Conservation (phyloP, 2,113 vertebrate species). For the Mirounga angustirostris region DNA sequence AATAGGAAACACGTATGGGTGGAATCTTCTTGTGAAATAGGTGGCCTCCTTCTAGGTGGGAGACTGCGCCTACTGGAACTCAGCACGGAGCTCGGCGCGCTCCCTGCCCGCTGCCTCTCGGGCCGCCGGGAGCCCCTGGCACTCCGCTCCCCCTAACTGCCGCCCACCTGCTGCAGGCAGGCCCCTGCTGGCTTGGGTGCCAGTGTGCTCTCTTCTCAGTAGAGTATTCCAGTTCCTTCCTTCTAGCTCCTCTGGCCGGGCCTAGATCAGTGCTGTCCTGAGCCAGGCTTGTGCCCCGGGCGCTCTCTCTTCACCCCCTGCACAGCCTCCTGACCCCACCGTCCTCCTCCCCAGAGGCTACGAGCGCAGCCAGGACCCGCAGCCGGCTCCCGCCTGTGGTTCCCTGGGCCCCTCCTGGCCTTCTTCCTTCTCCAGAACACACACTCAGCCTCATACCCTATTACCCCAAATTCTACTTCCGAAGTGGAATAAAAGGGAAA, state of each 20-base stretch:
- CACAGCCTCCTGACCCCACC: neutral
- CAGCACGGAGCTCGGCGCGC: neutral
- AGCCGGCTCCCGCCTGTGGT: neutral
- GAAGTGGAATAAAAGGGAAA: neutral
- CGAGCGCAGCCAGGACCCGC: neutral
- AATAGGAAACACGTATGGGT: neutral
- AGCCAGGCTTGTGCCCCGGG: neutral
- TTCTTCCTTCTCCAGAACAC: neutral
- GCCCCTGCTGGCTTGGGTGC: too few relatives aligned
- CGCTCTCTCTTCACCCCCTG: neutral
- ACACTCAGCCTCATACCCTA: neutral
- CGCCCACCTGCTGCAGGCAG: neutral
- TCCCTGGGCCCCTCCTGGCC: neutral
- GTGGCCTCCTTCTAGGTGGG: neutral
- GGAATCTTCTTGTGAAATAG: neutral
- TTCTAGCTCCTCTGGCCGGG: neutral
- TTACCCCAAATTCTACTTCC: neutral
- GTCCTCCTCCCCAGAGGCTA: neutral
- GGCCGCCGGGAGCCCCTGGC: accelerated
- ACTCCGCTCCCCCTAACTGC: neutral
- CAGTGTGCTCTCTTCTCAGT: neutral
- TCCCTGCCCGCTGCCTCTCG: neutral
- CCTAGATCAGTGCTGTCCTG: neutral
- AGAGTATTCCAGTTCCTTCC: neutral
- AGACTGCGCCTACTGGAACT: neutral